Conservation (phyloP, 2,113 vertebrate species). For the Heliornis fulica region DNA sequence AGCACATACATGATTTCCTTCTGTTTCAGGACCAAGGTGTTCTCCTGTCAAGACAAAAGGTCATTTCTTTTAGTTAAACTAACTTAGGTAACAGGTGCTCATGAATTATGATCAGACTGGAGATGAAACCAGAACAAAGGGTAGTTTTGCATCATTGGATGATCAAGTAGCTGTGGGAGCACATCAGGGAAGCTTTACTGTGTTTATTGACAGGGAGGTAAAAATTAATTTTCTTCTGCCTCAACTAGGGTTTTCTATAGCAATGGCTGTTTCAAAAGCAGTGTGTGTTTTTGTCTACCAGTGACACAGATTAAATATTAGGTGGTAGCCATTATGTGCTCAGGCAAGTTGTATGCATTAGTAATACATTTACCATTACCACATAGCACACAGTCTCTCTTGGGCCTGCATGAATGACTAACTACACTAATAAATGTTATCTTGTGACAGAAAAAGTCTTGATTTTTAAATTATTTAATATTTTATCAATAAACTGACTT, state of each 20-base stretch:
- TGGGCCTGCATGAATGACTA: background rate
- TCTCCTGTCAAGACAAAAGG: background rate
- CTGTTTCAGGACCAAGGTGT: background rate
- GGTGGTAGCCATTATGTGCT: slow-evolving; percentile 14
- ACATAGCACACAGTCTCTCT: background rate
- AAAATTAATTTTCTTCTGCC: background rate
- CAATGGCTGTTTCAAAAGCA: slow-evolving; percentile 9
- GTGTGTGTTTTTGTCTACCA: background rate
- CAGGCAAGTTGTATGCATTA: slow-evolving; percentile 1
- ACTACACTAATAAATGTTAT: slow-evolving; percentile 12
- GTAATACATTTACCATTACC: background rate
- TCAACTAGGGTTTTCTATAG: background rate
- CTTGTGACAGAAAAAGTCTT: background rate
- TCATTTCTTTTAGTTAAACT: background rate
- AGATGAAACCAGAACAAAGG: background rate
- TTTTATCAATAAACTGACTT: background rate
- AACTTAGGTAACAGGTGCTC: background rate
- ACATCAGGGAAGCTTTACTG: background rate
- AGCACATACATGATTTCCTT: background rate
- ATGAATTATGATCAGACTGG: background rate
- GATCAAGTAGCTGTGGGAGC: background rate
- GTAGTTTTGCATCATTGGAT: background rate
- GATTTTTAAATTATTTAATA: slow-evolving; percentile 32
- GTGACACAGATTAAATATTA: background rate
- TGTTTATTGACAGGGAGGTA: background rate